Percentiles rank a stretch among this genome's conserved stretches.
Conservation (phyloP, 2,888 invertebrate species). For the Bedellia somnulentella region DNA sequence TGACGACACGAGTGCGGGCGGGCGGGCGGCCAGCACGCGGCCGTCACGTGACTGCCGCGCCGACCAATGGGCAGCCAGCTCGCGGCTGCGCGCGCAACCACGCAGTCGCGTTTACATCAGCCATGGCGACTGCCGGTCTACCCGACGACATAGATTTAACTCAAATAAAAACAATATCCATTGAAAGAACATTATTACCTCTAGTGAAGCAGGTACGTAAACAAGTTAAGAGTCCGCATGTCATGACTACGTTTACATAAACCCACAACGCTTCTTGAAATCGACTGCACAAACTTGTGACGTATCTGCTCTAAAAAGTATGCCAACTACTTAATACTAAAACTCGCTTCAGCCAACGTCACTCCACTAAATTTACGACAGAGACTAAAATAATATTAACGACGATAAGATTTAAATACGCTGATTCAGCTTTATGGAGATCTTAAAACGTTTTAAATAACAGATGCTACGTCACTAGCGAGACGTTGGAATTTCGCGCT, state of each 20-base stretch:
- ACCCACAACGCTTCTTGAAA: too few species aligned
- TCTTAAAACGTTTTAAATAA: neutral
- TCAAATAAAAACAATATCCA: conserved; percentile 91
- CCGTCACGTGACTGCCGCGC: conserved; percentile 26
- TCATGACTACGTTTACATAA: conserved; percentile 13
- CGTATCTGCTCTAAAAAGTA: too few species aligned
- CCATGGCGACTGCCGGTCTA: conserved; percentile 66
- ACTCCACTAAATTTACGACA: conserved; percentile 8
- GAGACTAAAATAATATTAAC: too few species aligned
- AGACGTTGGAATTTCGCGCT: conserved; percentile 40
- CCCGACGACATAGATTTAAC: conserved; percentile 57
- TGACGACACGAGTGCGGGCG: conserved; percentile 13
- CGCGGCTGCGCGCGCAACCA: conserved; percentile 36
- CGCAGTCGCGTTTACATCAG: conserved; percentile 53
- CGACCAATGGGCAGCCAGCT: conserved; percentile 25
- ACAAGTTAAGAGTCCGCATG: conserved; percentile 14
- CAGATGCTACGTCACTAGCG: too few species aligned
- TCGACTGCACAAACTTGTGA: too few species aligned
- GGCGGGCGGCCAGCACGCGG: conserved; percentile 14
- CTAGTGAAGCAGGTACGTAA: conserved; percentile 87
- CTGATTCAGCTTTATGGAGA: neutral
- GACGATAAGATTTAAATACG: too few species aligned
- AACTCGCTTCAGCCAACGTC: too few species aligned
- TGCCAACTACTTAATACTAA: too few species aligned
- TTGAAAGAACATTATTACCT: conserved; percentile 91